These are phyloP conservation scores for Gymnocephalus cernua DNA, from an alignment of 2,113 vertebrate species.

Conservation along the genomic window DNA sequence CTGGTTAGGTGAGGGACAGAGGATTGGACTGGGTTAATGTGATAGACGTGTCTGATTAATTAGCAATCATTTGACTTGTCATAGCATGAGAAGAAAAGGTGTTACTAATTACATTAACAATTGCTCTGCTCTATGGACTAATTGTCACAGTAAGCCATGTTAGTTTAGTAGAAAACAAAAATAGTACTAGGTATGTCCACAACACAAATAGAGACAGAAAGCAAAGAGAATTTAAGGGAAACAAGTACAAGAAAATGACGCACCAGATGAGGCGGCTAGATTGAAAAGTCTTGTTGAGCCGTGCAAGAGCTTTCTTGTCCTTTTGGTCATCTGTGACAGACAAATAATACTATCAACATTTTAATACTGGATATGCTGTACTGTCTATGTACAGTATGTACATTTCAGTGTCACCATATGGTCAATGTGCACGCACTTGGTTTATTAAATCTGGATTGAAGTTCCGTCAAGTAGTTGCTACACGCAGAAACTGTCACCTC, in stretches of 20 bases:
- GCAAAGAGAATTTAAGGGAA: neutral
- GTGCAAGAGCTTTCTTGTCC: conserved; percentile 76
- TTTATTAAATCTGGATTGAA: conserved; percentile 73
- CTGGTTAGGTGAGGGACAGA: conserved; percentile 69
- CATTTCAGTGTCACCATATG: neutral
- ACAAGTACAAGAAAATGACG: conserved; percentile 33
- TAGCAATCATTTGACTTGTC: neutral
- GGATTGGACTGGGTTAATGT: neutral
- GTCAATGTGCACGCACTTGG: neutral
- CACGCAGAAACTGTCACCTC: conserved; percentile 85
- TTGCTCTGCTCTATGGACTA: neutral
- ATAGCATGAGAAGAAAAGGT: neutral
- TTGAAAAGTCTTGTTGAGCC: conserved; percentile 80
- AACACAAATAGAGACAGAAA: neutral
- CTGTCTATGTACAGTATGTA: neutral
- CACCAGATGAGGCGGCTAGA: conserved; percentile 85
- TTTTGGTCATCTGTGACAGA: conserved; percentile 60
- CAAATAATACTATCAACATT: neutral
- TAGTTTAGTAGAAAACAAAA: neutral
- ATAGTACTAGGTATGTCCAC: neutral
- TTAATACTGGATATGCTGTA: neutral
- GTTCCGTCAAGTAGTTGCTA: conserved; percentile 75
- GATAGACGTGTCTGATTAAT: neutral
- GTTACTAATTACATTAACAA: neutral
- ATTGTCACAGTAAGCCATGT: too few species aligned